Evolutionary conservation across 2,888 invertebrate species (phyloP), one percentile per base, ranked within the genome.

Genomic region (Seira musarum): DNA sequence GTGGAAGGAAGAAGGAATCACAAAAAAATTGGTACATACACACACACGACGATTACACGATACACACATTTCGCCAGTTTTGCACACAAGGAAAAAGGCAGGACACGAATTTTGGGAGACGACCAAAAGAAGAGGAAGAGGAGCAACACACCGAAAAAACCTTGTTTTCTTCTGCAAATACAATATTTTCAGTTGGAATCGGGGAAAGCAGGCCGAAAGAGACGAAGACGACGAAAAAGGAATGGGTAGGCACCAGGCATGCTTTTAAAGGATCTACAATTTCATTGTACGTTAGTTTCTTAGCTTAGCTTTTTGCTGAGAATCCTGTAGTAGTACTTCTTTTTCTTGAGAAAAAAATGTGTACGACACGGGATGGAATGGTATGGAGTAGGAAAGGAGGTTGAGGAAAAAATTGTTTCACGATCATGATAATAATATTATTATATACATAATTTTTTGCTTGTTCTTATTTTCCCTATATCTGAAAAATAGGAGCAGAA

Each of bases 41-140:
- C 40, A 40, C 40, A 40, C n/a, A n/a, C n/a, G n/a, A n/a, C n/a
- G n/a, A n/a, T n/a, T n/a, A n/a, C n/a, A n/a, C n/a, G n/a, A n/a
- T n/a, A n/a, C n/a, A n/a, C n/a, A n/a, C n/a, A n/a, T n/a, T 40
- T 40, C 40, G 40, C 40, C 40, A 40, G 40, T 40, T 40, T 40
- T 40, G 40, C 40, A 49, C 57, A 66, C 24, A 35, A 63, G 61
- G 8, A 30, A 71, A 53, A 65, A 24, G 65, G 30, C 21, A 73
- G 65, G 65, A 53, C 60, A 57, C 53, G 63, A 22, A 2, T 75
- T 73, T 75, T 75, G 74, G 74, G 74, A 67, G 74, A 75, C 66
- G 74, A 75, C 74, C 74, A 75, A 61, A 61, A 71, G 24, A 71
- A 10, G 25, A 46, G 46, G 46, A 46, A 67, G 66, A 46, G 19